Conservation (phyloP, 92 coral and sea anemone species). For the Plumapathes pennacea region DNA sequence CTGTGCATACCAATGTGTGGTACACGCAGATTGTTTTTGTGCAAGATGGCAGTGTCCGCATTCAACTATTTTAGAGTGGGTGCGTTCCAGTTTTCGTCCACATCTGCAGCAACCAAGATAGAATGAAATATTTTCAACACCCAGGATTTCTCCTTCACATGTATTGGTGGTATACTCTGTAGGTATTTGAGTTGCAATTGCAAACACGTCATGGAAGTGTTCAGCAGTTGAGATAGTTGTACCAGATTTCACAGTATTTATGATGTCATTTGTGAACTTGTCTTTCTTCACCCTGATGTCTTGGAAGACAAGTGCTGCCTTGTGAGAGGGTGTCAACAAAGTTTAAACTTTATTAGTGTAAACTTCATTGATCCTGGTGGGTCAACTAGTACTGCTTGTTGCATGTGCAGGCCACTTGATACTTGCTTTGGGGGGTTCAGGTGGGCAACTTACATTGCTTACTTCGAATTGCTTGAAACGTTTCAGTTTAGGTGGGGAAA, state of each 20-base stretch:
- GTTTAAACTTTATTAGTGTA: too few relatives aligned
- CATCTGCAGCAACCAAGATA: slow-evolving; percentile 15
- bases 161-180: slow-evolving; percentile 9
- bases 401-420: too few relatives aligned
- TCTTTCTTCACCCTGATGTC: slow-evolving; percentile 44
- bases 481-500: too few relatives aligned
- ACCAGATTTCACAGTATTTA: slow-evolving; percentile 51
- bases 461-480: too few relatives aligned
- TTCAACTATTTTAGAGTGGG: background rate
- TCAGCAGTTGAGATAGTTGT: slow-evolving; percentile 30
- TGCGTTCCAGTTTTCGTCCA: background rate
- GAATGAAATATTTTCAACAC: slow-evolving; percentile 7
- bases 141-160: slow-evolving; percentile 13
- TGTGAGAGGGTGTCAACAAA: slow-evolving; percentile 18
- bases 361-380: too few relatives aligned
- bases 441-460: too few relatives aligned
- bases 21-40: slow-evolving; percentile 1
- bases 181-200: slow-evolving; percentile 28
- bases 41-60: slow-evolving; percentile 12
- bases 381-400: too few relatives aligned
- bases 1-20: slow-evolving; percentile 13
- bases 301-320: slow-evolving; percentile 39
- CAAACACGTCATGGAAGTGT: slow-evolving; percentile 32
- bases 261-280: slow-evolving; percentile 17
- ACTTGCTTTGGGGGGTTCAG: too few relatives aligned